Evolutionary conservation across 2,888 invertebrate species (phyloP), one percentile per base, ranked within the genome.

Genomic region (Strigamia maritima): DNA sequence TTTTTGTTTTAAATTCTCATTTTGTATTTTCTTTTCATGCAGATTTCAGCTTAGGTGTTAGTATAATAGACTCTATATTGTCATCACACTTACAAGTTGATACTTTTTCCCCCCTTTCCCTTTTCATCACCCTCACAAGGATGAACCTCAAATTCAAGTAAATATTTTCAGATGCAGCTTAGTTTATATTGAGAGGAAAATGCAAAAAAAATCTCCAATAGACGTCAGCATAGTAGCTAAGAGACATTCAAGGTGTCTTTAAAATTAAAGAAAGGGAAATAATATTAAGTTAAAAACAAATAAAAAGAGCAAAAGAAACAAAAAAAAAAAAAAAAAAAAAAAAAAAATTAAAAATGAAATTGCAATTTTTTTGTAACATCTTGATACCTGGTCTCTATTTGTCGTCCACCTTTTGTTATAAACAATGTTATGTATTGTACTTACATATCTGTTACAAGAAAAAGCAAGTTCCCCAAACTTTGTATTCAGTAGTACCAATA

Each of bases 91-190:
- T 70, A 70, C 26, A 24, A 70, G 24, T 28, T 28, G 70, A 70
- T 70, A 26, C 70, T 70, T 70, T 28, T 12, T 28, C 70, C 16
- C 2, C 26, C 12, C 12, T 28, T 70, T 28, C 28, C 70, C 70
- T 70, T 28, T 70, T 70, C 70, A 70, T 70, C 70, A 70, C 70
- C 70, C 70, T 70, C 70, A 70, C 70, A 70, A 70, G 28, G 70
- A 70, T 70, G 70, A 70, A 70, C 70, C 70, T 70, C 70, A 70
- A 70, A 70, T 70, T 70, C 70, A 70, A 70, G 70, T 70, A 70
- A 70, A 70, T 70, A 70, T 70, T 70, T 70, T 70, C 70, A 70
- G 70, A 70, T 70, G 70, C 70, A 70, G 70, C 70, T 70, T 70
- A 70, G 70, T 70, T 70, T 70, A 70, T 70, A 70, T 70, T 70